These are phyloP conservation scores for Sinella curviseta DNA, from an alignment of 1,140 invertebrate genomes.

Conservation along the genomic window DNA sequence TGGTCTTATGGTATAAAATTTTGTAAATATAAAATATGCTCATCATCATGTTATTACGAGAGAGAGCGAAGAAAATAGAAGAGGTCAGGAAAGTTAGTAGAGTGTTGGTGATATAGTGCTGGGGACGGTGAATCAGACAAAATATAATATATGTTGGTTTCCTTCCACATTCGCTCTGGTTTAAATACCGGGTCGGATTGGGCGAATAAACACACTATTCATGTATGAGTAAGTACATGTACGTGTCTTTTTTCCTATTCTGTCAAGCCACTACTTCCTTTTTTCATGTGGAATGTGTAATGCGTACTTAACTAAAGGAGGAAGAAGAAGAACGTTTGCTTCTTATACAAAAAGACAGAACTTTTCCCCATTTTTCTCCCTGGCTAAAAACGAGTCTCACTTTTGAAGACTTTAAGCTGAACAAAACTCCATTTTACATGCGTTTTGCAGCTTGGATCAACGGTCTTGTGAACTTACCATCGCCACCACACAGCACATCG, in stretches of 20 bases:
- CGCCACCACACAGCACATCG: too few species aligned
- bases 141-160: constrained; percentile 10
- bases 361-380: constrained; percentile 21
- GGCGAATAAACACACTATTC: neutral
- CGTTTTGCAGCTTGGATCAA: neutral
- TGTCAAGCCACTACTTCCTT: neutral
- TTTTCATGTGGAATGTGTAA: neutral
- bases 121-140: neutral
- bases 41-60: too few species aligned
- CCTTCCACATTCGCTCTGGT: too few species aligned
- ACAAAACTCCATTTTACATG: constrained; percentile 5
- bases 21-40: neutral
- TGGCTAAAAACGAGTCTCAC: constrained; percentile 1
- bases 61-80: too few species aligned
- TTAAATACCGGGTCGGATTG: constrained; percentile 7
- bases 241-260: constrained; percentile 19
- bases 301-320: neutral
- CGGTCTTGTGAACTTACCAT: constrained; percentile 6
- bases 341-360: neutral
- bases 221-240: constrained; percentile 4
- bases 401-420: constrained; percentile 17
- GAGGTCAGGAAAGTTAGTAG: neutral
- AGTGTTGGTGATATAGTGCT: neutral
- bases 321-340: neutral
- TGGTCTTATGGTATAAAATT: neutral